These are phyloP conservation scores for Hydrolagus colliei DNA, from an alignment of 2,797 vertebrate species.

Conservation along the genomic window DNA sequence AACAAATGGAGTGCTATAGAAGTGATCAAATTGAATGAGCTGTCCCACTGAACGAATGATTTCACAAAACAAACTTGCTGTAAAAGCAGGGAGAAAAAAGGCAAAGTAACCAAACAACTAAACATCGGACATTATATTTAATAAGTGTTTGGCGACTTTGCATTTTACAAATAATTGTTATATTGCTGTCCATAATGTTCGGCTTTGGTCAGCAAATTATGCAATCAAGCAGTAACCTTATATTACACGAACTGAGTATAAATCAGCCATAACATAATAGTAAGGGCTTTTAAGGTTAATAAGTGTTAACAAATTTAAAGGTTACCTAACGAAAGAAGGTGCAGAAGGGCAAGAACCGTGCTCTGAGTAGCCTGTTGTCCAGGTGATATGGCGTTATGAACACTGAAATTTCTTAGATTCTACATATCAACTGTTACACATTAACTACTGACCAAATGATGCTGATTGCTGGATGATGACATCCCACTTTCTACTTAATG, in stretches of 20 bases:
- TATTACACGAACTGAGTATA: slow-evolving; percentile 22
- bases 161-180: slow-evolving; percentile 29
- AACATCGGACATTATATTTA: slow-evolving; percentile 9
- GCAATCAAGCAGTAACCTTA: slow-evolving; percentile 30
- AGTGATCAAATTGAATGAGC: background rate
- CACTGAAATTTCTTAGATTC: slow-evolving; percentile 43
- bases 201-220: slow-evolving; percentile 28
- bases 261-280: slow-evolving; percentile 30
- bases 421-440: slow-evolving; percentile 45
- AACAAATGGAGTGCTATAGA: background rate
- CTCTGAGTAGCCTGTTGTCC: slow-evolving; percentile 36
- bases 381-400: slow-evolving; percentile 38
- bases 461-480: slow-evolving; percentile 48
- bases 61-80: background rate
- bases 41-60: background rate
- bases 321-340: slow-evolving; percentile 29
- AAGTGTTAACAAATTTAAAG: slow-evolving; percentile 31
- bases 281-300: slow-evolving; percentile 33
- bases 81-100: background rate
- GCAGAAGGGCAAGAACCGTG: slow-evolving; percentile 26
- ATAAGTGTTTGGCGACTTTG: background rate
- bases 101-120: background rate
- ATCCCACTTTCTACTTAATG: slow-evolving; percentile 38
- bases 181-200: background rate
- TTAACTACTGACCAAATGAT: slow-evolving; percentile 48